phyloP scores from a whole-genome alignment of 2,888 invertebrate genomes.

The Caenorhabditis parvicauda region DNA sequence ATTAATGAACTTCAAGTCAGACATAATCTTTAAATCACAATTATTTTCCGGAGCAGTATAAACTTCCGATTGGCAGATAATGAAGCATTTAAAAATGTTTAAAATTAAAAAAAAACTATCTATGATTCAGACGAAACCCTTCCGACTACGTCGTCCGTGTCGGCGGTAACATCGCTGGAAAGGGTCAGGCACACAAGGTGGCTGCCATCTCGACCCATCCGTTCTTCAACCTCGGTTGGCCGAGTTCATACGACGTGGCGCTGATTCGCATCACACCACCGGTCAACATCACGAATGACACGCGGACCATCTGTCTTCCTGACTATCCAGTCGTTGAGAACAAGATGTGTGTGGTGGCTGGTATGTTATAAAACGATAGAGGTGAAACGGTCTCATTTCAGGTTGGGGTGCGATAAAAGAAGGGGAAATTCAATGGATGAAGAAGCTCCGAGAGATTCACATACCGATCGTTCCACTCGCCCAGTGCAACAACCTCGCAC shows the following conservation, averaged over 20 bases:
- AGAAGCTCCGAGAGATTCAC: slow-evolving; percentile 45
- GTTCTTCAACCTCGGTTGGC: slow-evolving; percentile 36
- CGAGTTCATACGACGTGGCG: slow-evolving; percentile 38
- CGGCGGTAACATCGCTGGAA: slow-evolving; percentile 43
- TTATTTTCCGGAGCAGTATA: too few species aligned
- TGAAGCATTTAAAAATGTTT: too few species aligned
- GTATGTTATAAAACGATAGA: too few species aligned
- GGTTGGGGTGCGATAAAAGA: slow-evolving; percentile 55
- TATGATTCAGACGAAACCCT: slow-evolving; percentile 32
- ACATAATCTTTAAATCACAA: background rate
- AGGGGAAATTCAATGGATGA: slow-evolving; percentile 28
- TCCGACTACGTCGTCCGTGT: slow-evolving; percentile 33
- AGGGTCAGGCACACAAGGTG: slow-evolving; percentile 28
- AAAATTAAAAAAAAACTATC: slow-evolving; percentile 1
- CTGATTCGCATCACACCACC: slow-evolving; percentile 39
- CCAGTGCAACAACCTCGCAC: slow-evolving; percentile 44
- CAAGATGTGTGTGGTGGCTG: slow-evolving; percentile 43
- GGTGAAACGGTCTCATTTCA: too few species aligned
- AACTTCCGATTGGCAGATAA: too few species aligned
- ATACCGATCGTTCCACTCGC: slow-evolving; percentile 49
- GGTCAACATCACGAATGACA: slow-evolving; percentile 21
- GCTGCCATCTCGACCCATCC: slow-evolving; percentile 32
- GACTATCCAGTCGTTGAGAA: slow-evolving; percentile 27
- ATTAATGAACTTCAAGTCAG: background rate
- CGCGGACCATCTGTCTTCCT: slow-evolving; percentile 44